These are phyloP conservation scores for Tetropium fuscum DNA, from an alignment of 2,888 invertebrate genomes.

Conservation along the genomic window DNA sequence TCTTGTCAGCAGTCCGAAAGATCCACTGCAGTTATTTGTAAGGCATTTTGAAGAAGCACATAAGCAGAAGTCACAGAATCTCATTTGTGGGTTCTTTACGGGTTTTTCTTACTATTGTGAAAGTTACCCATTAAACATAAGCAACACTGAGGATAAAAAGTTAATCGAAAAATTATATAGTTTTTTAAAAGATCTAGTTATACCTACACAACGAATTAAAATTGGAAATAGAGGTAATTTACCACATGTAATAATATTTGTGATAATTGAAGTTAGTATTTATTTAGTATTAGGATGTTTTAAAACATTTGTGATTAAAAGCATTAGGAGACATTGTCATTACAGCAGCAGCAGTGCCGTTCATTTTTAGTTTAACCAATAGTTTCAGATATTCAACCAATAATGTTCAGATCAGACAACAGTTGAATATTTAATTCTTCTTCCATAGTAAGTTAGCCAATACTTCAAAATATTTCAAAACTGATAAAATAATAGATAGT, in stretches of 20 bases:
- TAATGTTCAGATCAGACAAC: too few species aligned
- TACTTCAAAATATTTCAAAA: too few species aligned
- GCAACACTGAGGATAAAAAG: slow-evolving; percentile 41
- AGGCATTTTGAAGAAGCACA: slow-evolving; percentile 48
- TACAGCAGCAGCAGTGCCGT: too few species aligned
- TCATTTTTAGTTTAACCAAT: too few species aligned
- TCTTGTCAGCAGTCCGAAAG: slow-evolving; percentile 43
- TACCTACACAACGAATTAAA: slow-evolving; percentile 38
- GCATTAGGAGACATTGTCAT: too few species aligned
- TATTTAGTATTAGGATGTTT: too few species aligned
- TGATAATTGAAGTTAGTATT: not conserved
- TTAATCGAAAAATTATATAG: slow-evolving; percentile 49
- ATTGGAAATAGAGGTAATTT: slow-evolving; percentile 53
- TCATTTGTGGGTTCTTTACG: slow-evolving; percentile 51
- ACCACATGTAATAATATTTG: not conserved
- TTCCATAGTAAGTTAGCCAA: too few species aligned
- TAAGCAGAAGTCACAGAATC: slow-evolving; percentile 44
- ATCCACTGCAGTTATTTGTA: slow-evolving; percentile 45
- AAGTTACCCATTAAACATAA: slow-evolving; percentile 49
- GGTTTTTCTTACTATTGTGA: slow-evolving; percentile 55
- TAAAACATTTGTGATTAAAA: too few species aligned
- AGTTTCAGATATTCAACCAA: too few species aligned
- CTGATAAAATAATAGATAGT: too few species aligned
- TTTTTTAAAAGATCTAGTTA: slow-evolving; percentile 47
- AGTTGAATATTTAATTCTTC: too few species aligned